phyloP scores from a whole-genome alignment of 2,888 invertebrate species.

The Hedychridium roseum region DNA sequence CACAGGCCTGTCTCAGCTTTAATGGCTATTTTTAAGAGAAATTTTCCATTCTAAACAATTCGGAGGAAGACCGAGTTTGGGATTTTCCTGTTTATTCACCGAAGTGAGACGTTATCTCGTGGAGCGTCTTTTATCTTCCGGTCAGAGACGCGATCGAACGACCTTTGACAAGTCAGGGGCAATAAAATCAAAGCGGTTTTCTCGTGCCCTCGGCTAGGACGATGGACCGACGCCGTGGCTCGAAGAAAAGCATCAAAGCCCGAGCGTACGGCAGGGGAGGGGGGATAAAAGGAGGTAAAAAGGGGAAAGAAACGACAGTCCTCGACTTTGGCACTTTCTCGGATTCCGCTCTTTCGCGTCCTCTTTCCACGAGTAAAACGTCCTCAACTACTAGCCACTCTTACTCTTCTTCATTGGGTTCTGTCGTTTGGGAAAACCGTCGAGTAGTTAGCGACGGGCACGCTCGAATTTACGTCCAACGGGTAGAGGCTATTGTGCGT shows the following conservation, averaged over 20 bases:
- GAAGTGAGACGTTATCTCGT: not conserved
- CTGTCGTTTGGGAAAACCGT: not conserved
- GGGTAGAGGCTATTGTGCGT: too few relatives aligned
- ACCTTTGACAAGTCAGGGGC: slow-evolving; percentile 17
- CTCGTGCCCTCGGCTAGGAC: slow-evolving; percentile 7
- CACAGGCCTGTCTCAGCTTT: too few relatives aligned
- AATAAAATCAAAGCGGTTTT: slow-evolving; percentile 26
- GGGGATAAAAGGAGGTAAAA: slow-evolving; percentile 21
- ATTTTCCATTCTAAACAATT: too few relatives aligned
- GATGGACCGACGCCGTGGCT: slow-evolving; percentile 3
- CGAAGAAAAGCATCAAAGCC: slow-evolving; percentile 18
- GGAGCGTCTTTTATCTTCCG: slow-evolving; percentile 18
- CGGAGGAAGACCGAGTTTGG: not conserved
- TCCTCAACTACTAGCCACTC: slow-evolving; percentile 1
- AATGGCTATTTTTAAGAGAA: too few relatives aligned
- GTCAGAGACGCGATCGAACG: slow-evolving; percentile 15
- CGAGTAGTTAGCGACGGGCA: too few relatives aligned
- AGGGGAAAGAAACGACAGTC: slow-evolving; percentile 15
- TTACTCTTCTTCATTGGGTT: not conserved
- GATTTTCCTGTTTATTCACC: too few relatives aligned
- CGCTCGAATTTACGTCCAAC: too few relatives aligned
- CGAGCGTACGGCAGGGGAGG: slow-evolving; percentile 10
- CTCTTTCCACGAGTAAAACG: too few relatives aligned
- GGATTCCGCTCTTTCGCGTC: slow-evolving; percentile 26
- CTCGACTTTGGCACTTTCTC: slow-evolving; percentile 19